phyloP scores from a whole-genome alignment of 2,888 invertebrate genomes.

The Zygothrica quintamaculata region DNA sequence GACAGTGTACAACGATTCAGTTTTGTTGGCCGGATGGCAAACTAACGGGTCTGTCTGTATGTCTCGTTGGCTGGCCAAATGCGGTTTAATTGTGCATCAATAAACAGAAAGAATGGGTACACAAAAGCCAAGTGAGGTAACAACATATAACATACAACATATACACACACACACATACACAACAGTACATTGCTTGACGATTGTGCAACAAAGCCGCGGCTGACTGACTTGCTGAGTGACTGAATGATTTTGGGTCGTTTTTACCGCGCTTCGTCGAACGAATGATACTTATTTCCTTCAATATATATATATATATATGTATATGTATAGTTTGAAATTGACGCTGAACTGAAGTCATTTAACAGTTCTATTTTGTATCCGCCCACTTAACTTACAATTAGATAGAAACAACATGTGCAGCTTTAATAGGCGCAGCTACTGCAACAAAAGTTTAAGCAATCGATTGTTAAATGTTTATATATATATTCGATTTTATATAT shows the following conservation, averaged over 20 bases:
- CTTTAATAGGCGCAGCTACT: neutral
- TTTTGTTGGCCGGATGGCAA: conserved; percentile 63
- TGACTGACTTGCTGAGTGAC: conserved; percentile 57
- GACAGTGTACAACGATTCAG: conserved; percentile 63
- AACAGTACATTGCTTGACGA: conserved; percentile 45
- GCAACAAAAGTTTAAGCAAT: neutral
- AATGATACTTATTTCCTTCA: conserved; percentile 36
- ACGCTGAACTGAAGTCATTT: neutral
- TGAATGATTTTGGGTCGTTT: conserved; percentile 39
- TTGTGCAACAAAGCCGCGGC: conserved; percentile 56
- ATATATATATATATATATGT: too few species aligned
- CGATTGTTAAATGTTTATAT: too few species aligned
- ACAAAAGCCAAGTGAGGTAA: conserved; percentile 57
- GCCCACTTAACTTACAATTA: neutral
- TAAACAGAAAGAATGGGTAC: conserved; percentile 50
- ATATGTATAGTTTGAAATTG: conserved; percentile 8
- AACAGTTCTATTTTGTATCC: neutral
- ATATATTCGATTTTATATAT: too few species aligned
- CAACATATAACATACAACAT: conserved; percentile 30
- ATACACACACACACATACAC: neutral
- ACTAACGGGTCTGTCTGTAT: conserved; percentile 40
- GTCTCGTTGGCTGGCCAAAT: conserved; percentile 54
- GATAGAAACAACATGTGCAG: neutral
- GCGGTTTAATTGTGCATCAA: conserved; percentile 73
- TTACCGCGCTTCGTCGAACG: conserved; percentile 47